Conservation (phyloP, 2,888 invertebrate genomes). For the Hypercompe scribonia region DNA sequence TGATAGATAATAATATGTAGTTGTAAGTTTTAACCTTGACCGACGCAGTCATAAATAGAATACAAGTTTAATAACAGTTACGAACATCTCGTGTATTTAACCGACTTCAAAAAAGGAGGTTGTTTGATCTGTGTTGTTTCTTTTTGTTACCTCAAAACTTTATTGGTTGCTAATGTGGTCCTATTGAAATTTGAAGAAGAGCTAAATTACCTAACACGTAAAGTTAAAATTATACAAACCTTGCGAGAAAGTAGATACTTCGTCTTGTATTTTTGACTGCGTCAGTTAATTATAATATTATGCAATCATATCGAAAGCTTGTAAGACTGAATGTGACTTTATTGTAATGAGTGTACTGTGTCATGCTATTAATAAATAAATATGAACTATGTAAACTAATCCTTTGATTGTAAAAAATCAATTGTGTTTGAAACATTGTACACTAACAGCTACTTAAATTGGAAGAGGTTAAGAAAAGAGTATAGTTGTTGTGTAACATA, state of each 20-base stretch:
- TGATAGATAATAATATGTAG: slow-evolving; percentile 1
- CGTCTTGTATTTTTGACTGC: not conserved
- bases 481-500: not conserved
- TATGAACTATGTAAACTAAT: not conserved
- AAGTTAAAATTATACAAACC: no score
- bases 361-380: slow-evolving; percentile 13
- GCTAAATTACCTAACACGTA: no score
- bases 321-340: slow-evolving; percentile 56
- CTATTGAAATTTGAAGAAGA: no score
- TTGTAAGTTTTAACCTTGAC: slow-evolving; percentile 6
- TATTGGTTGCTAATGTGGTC: not conserved
- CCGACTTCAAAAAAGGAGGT: not conserved
- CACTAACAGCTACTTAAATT: not conserved
- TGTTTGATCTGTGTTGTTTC: no score
- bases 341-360: slow-evolving; percentile 16
- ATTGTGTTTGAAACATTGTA: not conserved
- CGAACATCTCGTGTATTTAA: not conserved
- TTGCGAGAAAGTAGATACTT: not conserved
- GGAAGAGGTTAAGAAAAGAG: no score
- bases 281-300: not conserved
- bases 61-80: not conserved
- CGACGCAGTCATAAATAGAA: not conserved
- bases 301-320: slow-evolving; percentile 30
- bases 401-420: not conserved
- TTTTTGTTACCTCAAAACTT: not conserved